These are phyloP conservation scores for Oenanthe oenanthe DNA, from an alignment of 2,113 vertebrate species.

Conservation along the genomic window DNA sequence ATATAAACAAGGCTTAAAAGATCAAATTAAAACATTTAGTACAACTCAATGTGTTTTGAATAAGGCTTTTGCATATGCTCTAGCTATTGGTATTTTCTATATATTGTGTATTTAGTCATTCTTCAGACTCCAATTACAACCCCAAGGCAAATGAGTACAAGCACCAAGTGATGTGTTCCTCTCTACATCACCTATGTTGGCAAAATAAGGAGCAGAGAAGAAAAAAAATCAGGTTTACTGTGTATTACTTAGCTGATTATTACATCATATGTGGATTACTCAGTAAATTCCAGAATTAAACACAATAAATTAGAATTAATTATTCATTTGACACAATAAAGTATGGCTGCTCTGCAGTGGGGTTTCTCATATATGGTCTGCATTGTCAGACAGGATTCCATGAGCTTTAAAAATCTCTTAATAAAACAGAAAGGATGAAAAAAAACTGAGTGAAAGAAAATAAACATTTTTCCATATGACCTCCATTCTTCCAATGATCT, in stretches of 20 bases:
- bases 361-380: neutral
- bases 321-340: neutral
- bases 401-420: neutral
- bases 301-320: neutral
- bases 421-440: neutral
- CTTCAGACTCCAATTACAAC: neutral
- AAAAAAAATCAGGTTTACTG: neutral
- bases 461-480: neutral
- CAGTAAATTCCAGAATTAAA: neutral
- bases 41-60: neutral
- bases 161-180: neutral
- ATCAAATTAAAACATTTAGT: neutral
- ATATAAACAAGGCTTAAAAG: neutral
- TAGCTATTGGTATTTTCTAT: neutral
- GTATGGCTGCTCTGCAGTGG: neutral
- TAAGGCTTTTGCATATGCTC: neutral
- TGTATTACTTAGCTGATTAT: neutral
- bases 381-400: neutral
- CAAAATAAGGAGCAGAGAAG: neutral
- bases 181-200: neutral
- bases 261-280: neutral
- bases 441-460: neutral
- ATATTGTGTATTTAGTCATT: neutral
- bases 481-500: neutral
- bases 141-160: neutral